Evolutionary conservation across 2,113 vertebrate species (phyloP), one percentile per base, ranked within the genome.

Genomic region (Rutilus rutilus): DNA sequence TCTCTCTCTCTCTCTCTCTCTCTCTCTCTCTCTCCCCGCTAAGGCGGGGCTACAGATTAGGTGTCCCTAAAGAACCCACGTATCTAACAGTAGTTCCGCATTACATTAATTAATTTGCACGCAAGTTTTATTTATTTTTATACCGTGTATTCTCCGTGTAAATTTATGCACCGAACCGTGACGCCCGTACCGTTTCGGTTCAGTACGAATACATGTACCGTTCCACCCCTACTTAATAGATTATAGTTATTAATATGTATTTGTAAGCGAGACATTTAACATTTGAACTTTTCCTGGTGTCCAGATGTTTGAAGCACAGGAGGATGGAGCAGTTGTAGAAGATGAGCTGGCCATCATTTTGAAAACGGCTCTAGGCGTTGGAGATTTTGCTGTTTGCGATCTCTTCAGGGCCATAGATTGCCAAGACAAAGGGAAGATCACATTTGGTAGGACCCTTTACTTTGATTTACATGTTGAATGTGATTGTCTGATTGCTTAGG

Each of bases 331-430:
- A 19, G 87, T 99, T 64, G 85, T 54, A 1, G 92, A 95, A 91
- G 88, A 94, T 0, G 93, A 96, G 67, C 92, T 99, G 76, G 92
- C 93, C 8, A 47, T 90, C 88, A 96, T 97, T 89, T 92, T 98
- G 87, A 97, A 95, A 92, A 94, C 96, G 0, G 96, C 96, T 76
- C 87, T 98, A 85, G 98, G 98, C 14, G 95, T 98, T 82, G 91
- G 95, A 6, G 94, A 97, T 7, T 92, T 97, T 39, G 77, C 93
- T 7, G 95, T 98, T 33, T 93, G 93, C 0, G 86, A 89, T 25
- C 88, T 97, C 59, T 97, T 97, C 87, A 92, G 76, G 88, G 93
- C 92, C 15, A 93, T 97, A 9, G 94, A 95, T 82, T 77, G 90
- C 23, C 87, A 93, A 8, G 89, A 92, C 67, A 93, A 87, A 19